phyloP scores from a whole-genome alignment of 1,140 invertebrate species.

The Gryllus bimaculatus region DNA sequence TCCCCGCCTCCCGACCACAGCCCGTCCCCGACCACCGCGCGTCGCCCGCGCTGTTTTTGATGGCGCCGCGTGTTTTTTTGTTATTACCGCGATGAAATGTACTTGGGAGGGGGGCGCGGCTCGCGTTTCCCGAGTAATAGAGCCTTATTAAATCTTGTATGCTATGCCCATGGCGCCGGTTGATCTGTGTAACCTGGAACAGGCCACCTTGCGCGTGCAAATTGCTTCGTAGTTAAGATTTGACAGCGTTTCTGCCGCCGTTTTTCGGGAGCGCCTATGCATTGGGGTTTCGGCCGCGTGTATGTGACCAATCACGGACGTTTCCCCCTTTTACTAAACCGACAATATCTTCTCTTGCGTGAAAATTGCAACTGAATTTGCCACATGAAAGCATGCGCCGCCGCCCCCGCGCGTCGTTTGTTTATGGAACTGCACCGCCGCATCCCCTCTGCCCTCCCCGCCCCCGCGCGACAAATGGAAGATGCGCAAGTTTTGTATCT shows the following conservation, averaged over 20 bases:
- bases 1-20: too few species aligned
- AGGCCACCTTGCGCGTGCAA: neutral
- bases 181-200: neutral
- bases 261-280: neutral
- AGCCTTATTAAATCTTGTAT: neutral
- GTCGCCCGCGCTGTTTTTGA: neutral
- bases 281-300: neutral
- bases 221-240: neutral
- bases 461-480: neutral
- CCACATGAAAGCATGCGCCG: neutral
- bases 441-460: too few species aligned
- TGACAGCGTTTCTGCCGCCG: neutral
- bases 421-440: too few species aligned
- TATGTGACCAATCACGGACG: neutral
- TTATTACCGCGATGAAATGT: neutral
- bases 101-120: neutral
- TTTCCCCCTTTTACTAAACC: neutral
- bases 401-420: too few species aligned
- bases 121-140: neutral
- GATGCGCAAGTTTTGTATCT: neutral
- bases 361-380: neutral
- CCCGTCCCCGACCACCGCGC: too few species aligned
- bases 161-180: too few species aligned
- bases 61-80: neutral
- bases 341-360: neutral